Conservation (phyloP, 2,797 vertebrate genomes). For the Furcifer pardalis region DNA sequence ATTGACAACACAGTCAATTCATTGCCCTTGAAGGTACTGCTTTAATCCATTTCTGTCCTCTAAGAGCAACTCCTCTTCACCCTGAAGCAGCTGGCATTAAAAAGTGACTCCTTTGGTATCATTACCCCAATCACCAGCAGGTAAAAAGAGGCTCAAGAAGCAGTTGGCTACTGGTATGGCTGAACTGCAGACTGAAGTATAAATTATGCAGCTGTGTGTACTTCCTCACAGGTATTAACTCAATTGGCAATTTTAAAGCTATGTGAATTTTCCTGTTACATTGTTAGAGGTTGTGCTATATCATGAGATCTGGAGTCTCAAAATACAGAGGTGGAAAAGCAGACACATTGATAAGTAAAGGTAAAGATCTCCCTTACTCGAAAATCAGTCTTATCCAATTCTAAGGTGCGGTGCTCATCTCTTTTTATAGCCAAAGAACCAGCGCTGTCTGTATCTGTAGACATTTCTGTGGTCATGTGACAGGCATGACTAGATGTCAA, state of each 20-base stretch:
- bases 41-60: conserved; percentile 37
- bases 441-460: too few species aligned
- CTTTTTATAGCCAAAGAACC: too few species aligned
- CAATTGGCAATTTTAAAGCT: neutral
- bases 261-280: neutral
- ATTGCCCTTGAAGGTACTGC: conserved; percentile 65
- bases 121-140: conserved; percentile 8
- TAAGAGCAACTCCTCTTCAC: conserved; percentile 39
- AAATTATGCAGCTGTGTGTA: conserved; percentile 9
- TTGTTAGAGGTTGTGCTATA: neutral
- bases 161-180: neutral
- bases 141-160: conserved; percentile 18
- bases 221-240: neutral
- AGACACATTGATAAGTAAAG: neutral
- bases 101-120: conserved; percentile 31
- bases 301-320: neutral
- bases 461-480: too few species aligned
- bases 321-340: too few species aligned
- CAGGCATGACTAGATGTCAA: too few species aligned
- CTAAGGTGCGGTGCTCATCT: too few species aligned
- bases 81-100: conserved; percentile 21
- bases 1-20: conserved; percentile 39
- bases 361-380: too few species aligned
- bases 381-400: too few species aligned
- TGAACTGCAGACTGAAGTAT: conserved; percentile 30